Evolutionary conservation across 2,113 vertebrate species (phyloP).

Genomic region (Felis chaus): DNA sequence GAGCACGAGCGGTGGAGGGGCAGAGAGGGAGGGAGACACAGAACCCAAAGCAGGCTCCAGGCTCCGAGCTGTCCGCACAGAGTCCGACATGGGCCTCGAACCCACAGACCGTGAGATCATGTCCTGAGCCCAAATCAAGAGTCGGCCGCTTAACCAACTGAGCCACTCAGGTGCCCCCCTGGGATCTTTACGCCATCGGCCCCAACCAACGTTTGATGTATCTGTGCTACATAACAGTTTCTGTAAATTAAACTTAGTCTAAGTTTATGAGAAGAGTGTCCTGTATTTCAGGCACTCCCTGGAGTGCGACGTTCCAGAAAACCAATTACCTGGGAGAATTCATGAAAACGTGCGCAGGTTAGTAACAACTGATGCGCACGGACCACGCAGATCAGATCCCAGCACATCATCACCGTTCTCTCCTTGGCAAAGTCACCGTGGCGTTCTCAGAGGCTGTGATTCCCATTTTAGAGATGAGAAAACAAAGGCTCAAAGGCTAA

Average conservation of each 20-base stretch:
- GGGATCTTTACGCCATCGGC: neutral
- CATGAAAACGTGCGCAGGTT: conserved; percentile 43
- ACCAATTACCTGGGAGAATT: conserved; percentile 62
- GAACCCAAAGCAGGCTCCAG: too few relatives aligned
- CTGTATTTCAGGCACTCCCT: conserved; percentile 70
- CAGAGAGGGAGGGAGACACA: too few relatives aligned
- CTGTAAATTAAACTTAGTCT: conserved; percentile 75
- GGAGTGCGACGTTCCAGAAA: conserved; percentile 72
- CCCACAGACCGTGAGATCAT: too few relatives aligned
- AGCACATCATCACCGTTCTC: neutral
- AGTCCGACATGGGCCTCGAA: too few relatives aligned
- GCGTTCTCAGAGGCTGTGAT: neutral
- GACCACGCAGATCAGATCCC: neutral
- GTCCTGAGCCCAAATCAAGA: too few relatives aligned
- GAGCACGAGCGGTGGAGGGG: too few relatives aligned
- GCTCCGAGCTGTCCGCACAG: too few relatives aligned
- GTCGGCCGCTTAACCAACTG: too few relatives aligned
- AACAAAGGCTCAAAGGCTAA: neutral
- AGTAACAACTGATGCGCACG: neutral
- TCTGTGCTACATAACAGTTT: neutral
- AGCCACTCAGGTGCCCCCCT: neutral
- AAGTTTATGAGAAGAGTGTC: conserved; percentile 68
- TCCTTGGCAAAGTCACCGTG: neutral
- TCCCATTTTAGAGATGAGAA: conserved; percentile 48
- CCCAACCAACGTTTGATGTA: conserved; percentile 3